phyloP scores from a whole-genome alignment of 2,888 invertebrate species.

The Sinodicranocentrus sp. region DNA sequence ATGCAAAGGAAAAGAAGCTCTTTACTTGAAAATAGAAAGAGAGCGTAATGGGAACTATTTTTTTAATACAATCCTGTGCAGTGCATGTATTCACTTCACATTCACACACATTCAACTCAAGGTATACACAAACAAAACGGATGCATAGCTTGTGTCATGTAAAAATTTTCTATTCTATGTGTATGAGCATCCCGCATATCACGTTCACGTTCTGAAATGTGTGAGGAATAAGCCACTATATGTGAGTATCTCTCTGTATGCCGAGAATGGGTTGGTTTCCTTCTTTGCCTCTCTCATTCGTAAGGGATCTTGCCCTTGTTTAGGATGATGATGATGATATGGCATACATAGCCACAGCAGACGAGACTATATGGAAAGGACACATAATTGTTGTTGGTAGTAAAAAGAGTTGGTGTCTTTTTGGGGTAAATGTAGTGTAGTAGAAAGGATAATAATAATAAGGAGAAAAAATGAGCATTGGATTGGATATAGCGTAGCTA shows the following conservation, averaged over 20 bases:
- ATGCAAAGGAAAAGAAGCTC: neutral
- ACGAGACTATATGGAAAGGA: neutral
- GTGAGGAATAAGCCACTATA: neutral
- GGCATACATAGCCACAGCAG: neutral
- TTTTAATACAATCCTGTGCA: no score
- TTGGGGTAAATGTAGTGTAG: neutral
- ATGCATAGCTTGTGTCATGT: neutral
- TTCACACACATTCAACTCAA: no score
- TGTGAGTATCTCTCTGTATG: no score
- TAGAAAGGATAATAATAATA: neutral
- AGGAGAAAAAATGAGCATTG: neutral
- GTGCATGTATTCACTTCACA: no score
- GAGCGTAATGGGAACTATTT: no score
- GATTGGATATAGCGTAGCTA: neutral
- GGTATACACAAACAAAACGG: neutral
- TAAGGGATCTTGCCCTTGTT: conserved; percentile 30
- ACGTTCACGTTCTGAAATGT: neutral
- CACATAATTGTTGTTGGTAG: conserved; percentile 9
- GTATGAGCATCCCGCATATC: neutral
- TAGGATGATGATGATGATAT: conserved; percentile 27
- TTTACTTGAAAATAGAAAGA: no score
- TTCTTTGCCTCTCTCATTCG: neutral
- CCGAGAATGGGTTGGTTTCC: conserved; percentile 20
- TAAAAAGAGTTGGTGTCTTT: conserved; percentile 17
- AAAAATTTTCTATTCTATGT: neutral